These are phyloP conservation scores for Platyscapa corneri DNA, from an alignment of 1,140 invertebrate genomes.

Conservation along the genomic window DNA sequence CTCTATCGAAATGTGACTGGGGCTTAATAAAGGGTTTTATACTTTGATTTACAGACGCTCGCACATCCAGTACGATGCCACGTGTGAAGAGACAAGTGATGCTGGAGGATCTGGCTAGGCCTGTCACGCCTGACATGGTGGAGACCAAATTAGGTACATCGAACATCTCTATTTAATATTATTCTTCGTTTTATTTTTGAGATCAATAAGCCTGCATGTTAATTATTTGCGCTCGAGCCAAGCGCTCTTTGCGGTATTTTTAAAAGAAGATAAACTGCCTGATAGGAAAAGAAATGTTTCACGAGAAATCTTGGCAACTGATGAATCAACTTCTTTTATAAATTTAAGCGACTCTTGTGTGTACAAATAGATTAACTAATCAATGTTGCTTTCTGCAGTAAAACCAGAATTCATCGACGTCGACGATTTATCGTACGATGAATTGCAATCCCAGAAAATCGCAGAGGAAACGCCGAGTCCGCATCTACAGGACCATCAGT, in stretches of 20 bases:
- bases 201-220: neutral
- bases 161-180: neutral
- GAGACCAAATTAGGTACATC: constrained; percentile 71
- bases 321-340: neutral
- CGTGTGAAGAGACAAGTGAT: constrained; percentile 72
- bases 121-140: constrained; percentile 72
- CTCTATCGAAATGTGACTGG: constrained; percentile 13
- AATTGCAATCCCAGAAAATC: constrained; percentile 69
- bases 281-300: neutral
- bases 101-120: constrained; percentile 72
- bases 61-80: constrained; percentile 67
- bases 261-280: neutral
- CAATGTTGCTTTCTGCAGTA: constrained; percentile 58
- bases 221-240: neutral
- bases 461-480: constrained; percentile 78
- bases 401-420: constrained; percentile 72
- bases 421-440: constrained; percentile 64
- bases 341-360: neutral
- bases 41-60: constrained; percentile 46
- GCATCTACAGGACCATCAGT: constrained; percentile 89
- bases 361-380: neutral
- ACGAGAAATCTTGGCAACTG: no score
- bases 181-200: neutral
- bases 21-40: constrained; percentile 31
- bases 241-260: neutral